A percentile compares a stretch with the other conserved stretches of the same genome.
Evolutionary conservation across 1,140 invertebrate species (phyloP).

Genomic region (Lasioglossum baleicum): DNA sequence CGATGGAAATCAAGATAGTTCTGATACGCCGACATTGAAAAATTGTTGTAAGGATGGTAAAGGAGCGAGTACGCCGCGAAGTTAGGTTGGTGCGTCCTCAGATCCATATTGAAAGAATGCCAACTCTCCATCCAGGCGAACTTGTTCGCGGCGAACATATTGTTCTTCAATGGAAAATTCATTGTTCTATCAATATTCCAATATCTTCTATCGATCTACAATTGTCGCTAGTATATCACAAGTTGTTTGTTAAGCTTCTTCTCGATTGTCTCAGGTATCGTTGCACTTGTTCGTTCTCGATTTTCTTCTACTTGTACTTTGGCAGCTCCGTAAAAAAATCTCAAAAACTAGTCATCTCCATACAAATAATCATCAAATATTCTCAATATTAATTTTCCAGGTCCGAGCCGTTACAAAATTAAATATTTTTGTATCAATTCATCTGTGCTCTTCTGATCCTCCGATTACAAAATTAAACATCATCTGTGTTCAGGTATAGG

Average conservation of each 20-base stretch:
- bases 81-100: conserved; percentile 23
- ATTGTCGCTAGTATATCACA: conserved; percentile 1
- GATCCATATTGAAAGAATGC: conserved; percentile 41
- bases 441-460: no score
- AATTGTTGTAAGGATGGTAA: conserved; percentile 47
- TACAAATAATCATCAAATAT: not conserved
- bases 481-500: no score
- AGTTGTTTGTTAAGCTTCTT: conserved; percentile 20
- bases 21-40: conserved; percentile 30
- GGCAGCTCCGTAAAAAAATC: not conserved
- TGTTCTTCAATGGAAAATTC: conserved; percentile 38
- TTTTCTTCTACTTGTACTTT: not conserved
- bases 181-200: not conserved
- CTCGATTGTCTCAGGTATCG: conserved; percentile 18
- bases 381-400: no score
- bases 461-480: no score
- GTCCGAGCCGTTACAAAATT: no score
- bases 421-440: no score
- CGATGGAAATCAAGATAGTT: conserved; percentile 41
- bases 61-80: conserved; percentile 27
- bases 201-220: not conserved
- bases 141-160: conserved; percentile 18
- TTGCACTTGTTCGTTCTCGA: not conserved
- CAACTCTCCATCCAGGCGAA: conserved; percentile 11
- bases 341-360: not conserved